These are phyloP conservation scores for Trididemnum nubilum DNA, from an alignment of 23 tunicate species.

Conservation along the genomic window DNA sequence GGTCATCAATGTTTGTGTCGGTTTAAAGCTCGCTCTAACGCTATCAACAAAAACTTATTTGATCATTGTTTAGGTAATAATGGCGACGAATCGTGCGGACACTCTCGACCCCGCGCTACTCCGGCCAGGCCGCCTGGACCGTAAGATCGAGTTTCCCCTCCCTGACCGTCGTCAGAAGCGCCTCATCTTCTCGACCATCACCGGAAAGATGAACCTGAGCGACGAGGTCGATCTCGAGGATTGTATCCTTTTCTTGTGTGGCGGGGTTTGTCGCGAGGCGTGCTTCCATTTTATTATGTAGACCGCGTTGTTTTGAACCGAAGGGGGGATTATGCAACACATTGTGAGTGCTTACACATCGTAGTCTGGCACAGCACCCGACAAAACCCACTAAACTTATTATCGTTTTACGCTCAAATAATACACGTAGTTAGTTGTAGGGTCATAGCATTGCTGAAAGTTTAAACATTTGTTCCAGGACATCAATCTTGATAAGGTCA, in stretches of 20 bases:
- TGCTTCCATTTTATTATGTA: background rate
- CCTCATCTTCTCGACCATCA: slow-evolving; percentile 93
- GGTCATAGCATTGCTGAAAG: no score
- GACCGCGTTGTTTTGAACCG: background rate
- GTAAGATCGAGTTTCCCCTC: slow-evolving; percentile 98
- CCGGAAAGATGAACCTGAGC: slow-evolving; percentile 98
- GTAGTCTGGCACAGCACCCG: no score
- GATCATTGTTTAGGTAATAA: no score
- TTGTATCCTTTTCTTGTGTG: slow-evolving; percentile 40
- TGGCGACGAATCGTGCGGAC: slow-evolving; percentile 99
- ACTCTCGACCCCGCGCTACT: slow-evolving; percentile 97
- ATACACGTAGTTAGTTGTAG: no score
- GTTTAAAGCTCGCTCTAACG: no score
- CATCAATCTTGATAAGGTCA: no score
- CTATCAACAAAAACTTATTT: no score
- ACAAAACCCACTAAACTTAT: no score
- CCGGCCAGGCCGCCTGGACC: slow-evolving; percentile 94
- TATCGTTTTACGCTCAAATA: no score
- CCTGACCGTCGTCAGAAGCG: slow-evolving; percentile 99
- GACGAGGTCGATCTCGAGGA: slow-evolving; percentile 99
- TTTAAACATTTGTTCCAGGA: no score
- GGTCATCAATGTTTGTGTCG: no score
- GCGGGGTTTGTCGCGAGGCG: no score
- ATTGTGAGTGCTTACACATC: background rate
- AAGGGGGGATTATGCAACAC: background rate